Evolutionary conservation across 2,113 vertebrate genomes (phyloP).

Genomic region (Spea multiplicata): DNA sequence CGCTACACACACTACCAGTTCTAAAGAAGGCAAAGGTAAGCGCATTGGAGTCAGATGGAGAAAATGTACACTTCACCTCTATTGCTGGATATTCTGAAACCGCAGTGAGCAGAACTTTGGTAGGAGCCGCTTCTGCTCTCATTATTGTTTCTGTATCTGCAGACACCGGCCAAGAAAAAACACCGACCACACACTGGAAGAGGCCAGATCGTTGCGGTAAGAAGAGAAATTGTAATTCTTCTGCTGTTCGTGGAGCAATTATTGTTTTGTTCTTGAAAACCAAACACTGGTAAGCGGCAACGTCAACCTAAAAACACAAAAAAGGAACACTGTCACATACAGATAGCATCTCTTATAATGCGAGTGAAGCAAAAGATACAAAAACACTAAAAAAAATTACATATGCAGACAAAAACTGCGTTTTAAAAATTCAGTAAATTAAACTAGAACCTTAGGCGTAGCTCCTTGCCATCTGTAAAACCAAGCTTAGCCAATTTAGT

Average conservation of each 20-base stretch:
- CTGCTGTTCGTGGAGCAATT: conserved; percentile 80
- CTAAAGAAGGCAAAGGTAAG: too few relatives aligned
- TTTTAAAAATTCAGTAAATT: not conserved
- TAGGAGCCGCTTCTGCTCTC: conserved; percentile 79
- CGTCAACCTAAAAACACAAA: conserved; percentile 73
- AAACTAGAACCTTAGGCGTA: too few relatives aligned
- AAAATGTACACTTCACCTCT: conserved; percentile 65
- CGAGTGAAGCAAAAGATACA: not conserved
- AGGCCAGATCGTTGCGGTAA: conserved; percentile 79
- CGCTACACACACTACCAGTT: too few relatives aligned
- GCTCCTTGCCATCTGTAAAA: too few relatives aligned
- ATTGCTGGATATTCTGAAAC: conserved; percentile 83
- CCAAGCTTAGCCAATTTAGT: too few relatives aligned
- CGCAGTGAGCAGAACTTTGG: conserved; percentile 80
- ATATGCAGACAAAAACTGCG: not conserved
- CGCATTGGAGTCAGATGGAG: too few relatives aligned
- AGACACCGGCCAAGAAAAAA: conserved; percentile 88
- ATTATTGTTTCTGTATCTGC: conserved; percentile 72
- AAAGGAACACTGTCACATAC: not conserved
- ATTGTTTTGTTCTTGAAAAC: conserved; percentile 92
- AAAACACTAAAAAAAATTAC: not conserved
- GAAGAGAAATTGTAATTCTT: conserved; percentile 89
- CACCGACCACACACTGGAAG: conserved; percentile 82
- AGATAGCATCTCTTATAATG: not conserved
- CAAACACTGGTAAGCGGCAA: conserved; percentile 79